Percentiles rank a stretch among this genome's conserved stretches.
Evolutionary conservation across 2,113 vertebrate species (phyloP).

Genomic region (Otocyon megalotis): DNA sequence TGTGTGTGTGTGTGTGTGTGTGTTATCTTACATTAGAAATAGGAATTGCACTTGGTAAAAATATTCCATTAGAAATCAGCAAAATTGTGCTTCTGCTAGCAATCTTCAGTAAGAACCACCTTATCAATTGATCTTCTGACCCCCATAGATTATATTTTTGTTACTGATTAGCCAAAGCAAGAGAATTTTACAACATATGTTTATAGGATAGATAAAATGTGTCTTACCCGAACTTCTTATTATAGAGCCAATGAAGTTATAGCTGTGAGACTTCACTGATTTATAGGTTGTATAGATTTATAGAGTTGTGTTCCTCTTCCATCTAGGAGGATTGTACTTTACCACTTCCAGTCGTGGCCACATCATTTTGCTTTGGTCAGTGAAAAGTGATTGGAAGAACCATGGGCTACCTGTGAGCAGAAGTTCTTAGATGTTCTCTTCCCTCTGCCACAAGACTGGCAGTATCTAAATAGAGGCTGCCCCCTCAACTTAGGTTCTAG

Average conservation of each 20-base stretch:
- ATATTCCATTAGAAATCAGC: not conserved
- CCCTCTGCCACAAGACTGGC: not conserved
- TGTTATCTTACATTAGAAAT: not conserved
- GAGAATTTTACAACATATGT: not conserved
- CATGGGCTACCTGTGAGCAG: too few species aligned
- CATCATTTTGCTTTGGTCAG: not conserved
- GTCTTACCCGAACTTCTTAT: not conserved
- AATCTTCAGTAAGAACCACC: not conserved
- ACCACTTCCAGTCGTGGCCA: not conserved
- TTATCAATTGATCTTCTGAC: not conserved
- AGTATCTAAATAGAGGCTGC: not conserved
- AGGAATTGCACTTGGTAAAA: not conserved
- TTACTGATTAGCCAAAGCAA: not conserved
- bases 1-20: too few species aligned
- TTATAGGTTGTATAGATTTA: not conserved
- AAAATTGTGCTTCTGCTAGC: not conserved
- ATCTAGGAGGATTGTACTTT: not conserved
- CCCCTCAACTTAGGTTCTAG: not conserved
- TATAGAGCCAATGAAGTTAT: not conserved
- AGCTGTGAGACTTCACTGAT: not conserved
- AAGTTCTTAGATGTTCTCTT: not conserved
- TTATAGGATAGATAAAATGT: not conserved
- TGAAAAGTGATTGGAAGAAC: not conserved
- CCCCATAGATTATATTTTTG: not conserved
- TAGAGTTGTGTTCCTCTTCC: not conserved